Conservation (phyloP, 2,888 invertebrate species). For the Blomia tropicalis region DNA sequence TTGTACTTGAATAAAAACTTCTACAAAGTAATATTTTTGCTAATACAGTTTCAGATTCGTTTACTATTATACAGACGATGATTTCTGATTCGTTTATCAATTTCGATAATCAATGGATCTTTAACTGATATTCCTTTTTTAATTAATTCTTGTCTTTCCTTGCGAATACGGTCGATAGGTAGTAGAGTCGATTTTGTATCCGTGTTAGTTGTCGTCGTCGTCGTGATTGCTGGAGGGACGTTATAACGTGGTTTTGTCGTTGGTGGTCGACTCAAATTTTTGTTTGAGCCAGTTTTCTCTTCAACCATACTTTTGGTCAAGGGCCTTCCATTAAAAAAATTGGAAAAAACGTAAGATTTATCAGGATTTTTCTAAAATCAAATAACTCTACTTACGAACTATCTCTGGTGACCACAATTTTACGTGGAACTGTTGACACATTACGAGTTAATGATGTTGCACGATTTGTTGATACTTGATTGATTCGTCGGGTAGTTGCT, state of each 20-base stretch:
- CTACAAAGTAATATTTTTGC: not conserved
- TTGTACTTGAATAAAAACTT: too few species aligned
- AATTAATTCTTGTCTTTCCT: conserved; percentile 11
- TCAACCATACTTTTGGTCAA: conserved; percentile 2
- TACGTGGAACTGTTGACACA: not conserved
- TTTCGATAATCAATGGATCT: conserved; percentile 19
- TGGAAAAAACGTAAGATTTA: not conserved
- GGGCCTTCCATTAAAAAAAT: not conserved
- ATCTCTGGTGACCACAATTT: conserved; percentile 15
- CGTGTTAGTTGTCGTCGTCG: not conserved
- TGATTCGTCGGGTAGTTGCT: not conserved
- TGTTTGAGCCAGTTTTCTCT: not conserved
- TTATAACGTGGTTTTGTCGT: not conserved
- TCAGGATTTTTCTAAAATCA: too few species aligned
- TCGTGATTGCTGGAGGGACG: not conserved
- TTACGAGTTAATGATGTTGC: not conserved
- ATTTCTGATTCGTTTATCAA: conserved; percentile 11
- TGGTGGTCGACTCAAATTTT: not conserved
- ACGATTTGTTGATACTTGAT: too few species aligned
- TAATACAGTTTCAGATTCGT: not conserved
- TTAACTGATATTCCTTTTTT: not conserved
- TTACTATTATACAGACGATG: not conserved
- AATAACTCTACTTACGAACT: not conserved
- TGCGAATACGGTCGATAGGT: conserved; percentile 12
- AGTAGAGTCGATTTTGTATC: not conserved